These are phyloP conservation scores for Semicossyphus pulcher DNA, from an alignment of 2,113 vertebrate genomes.

Conservation along the genomic window DNA sequence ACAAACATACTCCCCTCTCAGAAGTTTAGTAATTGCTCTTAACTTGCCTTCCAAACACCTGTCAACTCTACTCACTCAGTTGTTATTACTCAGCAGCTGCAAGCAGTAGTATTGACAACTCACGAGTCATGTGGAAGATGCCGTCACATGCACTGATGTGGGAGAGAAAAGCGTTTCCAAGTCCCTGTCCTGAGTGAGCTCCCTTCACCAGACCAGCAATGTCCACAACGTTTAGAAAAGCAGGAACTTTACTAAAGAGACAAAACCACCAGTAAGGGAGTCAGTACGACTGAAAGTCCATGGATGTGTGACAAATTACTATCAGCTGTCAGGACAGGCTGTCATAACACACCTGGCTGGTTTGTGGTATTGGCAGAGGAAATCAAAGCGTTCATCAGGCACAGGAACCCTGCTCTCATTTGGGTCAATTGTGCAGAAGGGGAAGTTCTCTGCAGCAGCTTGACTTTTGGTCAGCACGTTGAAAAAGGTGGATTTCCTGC, in stretches of 20 bases:
- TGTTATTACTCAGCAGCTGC: conserved; percentile 40
- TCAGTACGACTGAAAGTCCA: background rate
- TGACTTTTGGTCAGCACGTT: conserved; percentile 98
- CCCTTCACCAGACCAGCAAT: conserved; percentile 99
- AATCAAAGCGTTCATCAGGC: conserved; percentile 95
- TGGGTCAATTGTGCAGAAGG: conserved; percentile 98
- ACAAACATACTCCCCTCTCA: background rate
- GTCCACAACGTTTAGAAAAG: conserved; percentile 97
- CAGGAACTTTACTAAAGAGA: conserved; percentile 93
- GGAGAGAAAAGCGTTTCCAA: conserved; percentile 98
- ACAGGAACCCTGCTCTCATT: conserved; percentile 98
- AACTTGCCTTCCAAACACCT: conserved; percentile 26
- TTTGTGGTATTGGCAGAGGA: conserved; percentile 95
- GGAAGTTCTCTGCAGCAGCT: conserved; percentile 96
- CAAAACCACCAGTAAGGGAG: conserved; percentile 21
- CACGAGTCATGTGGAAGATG: conserved; percentile 98
- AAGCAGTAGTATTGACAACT: conserved; percentile 66
- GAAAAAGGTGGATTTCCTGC: conserved; percentile 98
- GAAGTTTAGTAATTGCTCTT: background rate
- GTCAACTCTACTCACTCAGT: conserved; percentile 26
- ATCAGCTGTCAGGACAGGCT: background rate
- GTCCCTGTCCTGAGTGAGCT: conserved; percentile 94
- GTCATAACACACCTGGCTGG: conserved; percentile 89
- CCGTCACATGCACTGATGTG: conserved; percentile 97
- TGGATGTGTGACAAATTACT: background rate